Base-by-base conservation (phyloP, 2,797 vertebrate genomes). In the Spinibarbus caldwelli region DNA sequence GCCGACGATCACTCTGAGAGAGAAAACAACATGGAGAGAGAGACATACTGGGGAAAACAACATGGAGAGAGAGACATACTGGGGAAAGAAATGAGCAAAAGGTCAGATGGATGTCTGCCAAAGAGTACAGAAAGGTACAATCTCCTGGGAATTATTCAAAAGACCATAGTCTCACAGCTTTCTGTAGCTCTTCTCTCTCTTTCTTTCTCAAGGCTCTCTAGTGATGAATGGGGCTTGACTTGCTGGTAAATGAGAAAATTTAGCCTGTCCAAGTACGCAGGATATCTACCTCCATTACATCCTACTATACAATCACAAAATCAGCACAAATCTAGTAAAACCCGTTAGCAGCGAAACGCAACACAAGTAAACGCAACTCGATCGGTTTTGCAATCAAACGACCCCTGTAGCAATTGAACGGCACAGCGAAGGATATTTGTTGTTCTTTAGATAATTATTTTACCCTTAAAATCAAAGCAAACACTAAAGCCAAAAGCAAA, bases 151-250 rank as follows among this genome's bases (percentile, higher is more conserved):
- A 81, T 70, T 70, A 70, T 81, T 81, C 47, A 70, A 19, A 81
- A 81, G 66, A 81, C 45, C 73, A 73, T 54, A 41, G n/a, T n/a
- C n/a, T n/a, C 21, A n/a, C 76, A n/a, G n/a, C n/a, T n/a, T n/a
- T n/a, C n/a, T n/a, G n/a, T n/a, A n/a, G 31, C 3, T 36, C 7
- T 67, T 14, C 70, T 52, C 75, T 82, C 52, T 49, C 82, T 76
- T 29, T 72, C 62, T 66, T 79, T 52, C 67, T 59, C 57, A 26
- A 78, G 67, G 52, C 77, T 86, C 43, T 23, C 15, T 77, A 21
- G 45, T 88, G 71, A 89, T 89, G 87, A 87, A 89, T 83, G 77
- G 82, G 64, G 54, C 84, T 89, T 87, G 86, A 87, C 82, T 52
- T 83, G 52, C 71, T 83, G 83, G 85, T 86, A 89, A 89, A 86